Conservation (phyloP, 2,888 invertebrate genomes). For the Sphaerophoria rueppellii region DNA sequence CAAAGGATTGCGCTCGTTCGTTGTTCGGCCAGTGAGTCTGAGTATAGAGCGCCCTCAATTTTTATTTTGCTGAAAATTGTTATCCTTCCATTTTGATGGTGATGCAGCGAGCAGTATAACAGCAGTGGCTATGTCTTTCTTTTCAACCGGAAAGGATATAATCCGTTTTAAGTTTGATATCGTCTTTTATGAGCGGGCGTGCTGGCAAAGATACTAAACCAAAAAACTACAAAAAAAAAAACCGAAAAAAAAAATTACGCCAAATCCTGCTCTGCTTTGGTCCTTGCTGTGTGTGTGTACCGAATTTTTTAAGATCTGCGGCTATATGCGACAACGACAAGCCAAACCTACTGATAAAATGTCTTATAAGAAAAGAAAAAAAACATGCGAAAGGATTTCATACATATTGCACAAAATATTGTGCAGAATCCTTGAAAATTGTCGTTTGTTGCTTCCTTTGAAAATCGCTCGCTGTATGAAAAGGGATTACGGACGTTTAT, state of each 20-base stretch:
- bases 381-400: slow-evolving; percentile 49
- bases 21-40: slow-evolving; percentile 16
- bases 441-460: slow-evolving; percentile 48
- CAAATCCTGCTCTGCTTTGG: slow-evolving; percentile 52
- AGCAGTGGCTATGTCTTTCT: slow-evolving; percentile 32
- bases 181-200: slow-evolving; percentile 70
- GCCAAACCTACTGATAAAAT: slow-evolving; percentile 57
- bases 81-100: slow-evolving; percentile 67
- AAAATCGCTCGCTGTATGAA: slow-evolving; percentile 47
- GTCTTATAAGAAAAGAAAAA: slow-evolving; percentile 56
- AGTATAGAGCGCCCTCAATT: slow-evolving; percentile 44
- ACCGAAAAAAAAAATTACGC: slow-evolving; percentile 1
- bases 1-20: slow-evolving; percentile 64
- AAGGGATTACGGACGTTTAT: slow-evolving; percentile 69
- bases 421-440: slow-evolving; percentile 71
- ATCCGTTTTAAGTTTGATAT: slow-evolving; percentile 73
- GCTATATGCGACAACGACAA: not conserved
- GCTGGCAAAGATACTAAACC: slow-evolving; percentile 42
- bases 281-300: not conserved
- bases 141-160: slow-evolving; percentile 67
- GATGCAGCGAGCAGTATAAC: not conserved
- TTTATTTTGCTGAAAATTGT: slow-evolving; percentile 70
- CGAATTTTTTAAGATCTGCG: slow-evolving; percentile 21
- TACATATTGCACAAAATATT: slow-evolving; percentile 71
- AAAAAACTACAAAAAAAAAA: not conserved